phyloP scores from a whole-genome alignment of 2,888 invertebrate species.

The Ichneumon xanthorius region DNA sequence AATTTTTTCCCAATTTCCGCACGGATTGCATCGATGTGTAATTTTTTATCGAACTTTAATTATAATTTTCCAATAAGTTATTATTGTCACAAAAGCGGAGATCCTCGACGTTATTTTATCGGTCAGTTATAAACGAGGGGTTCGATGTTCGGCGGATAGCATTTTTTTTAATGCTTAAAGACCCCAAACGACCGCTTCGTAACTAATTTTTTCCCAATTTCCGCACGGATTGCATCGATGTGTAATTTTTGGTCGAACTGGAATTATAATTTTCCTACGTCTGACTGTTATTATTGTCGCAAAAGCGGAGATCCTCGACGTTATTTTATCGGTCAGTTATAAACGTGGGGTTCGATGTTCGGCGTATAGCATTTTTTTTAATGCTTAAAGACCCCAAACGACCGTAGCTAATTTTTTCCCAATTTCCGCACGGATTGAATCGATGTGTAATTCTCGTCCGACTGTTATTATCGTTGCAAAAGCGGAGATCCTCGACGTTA shows the following conservation, averaged over 20 bases:
- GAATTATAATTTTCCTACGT: not conserved
- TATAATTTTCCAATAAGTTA: not conserved
- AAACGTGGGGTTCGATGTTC: too few relatives aligned
- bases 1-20: not conserved
- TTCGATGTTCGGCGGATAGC: not conserved
- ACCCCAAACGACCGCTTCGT: not conserved
- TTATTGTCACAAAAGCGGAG: not conserved
- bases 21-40: not conserved
- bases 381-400: too few relatives aligned
- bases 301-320: not conserved
- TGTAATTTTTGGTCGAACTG: not conserved
- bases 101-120: slow-evolving; percentile 2
- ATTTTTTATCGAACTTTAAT: not conserved
- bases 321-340: not conserved
- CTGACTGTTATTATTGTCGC: not conserved
- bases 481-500: too few relatives aligned
- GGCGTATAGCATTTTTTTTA: too few relatives aligned
- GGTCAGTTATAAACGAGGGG: slow-evolving; percentile 21
- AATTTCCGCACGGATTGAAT: too few relatives aligned
- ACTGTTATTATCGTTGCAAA: too few relatives aligned
- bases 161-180: not conserved
- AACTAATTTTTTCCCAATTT: not conserved
- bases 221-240: too few relatives aligned
- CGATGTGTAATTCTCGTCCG: too few relatives aligned
- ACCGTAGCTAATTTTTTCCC: too few relatives aligned